Conservation (phyloP, 2,113 vertebrate genomes). For the Aegotheles bennettii region DNA sequence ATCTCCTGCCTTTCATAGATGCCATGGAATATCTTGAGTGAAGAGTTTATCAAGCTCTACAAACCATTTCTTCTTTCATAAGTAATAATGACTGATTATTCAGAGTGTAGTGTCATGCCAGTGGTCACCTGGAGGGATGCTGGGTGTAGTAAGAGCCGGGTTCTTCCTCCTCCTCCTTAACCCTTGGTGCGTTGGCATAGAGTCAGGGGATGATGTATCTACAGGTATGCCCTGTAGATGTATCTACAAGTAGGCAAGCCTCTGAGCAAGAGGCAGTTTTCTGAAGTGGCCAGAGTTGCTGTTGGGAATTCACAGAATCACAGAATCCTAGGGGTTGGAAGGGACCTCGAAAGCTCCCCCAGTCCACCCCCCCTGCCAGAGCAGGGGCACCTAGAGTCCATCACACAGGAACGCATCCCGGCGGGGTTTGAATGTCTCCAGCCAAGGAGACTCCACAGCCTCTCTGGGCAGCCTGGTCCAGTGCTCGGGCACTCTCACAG, state of each 20-base stretch:
- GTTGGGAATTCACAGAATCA: no score
- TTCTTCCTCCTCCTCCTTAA: neutral
- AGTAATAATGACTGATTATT: neutral
- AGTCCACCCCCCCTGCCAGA: no score
- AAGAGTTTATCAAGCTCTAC: neutral
- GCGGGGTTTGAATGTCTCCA: no score
- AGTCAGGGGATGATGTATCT: neutral
- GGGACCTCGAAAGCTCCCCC: no score
- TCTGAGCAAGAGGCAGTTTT: neutral
- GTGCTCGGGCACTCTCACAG: no score
- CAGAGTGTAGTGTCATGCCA: neutral
- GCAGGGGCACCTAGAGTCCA: no score
- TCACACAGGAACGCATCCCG: no score
- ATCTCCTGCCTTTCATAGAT: neutral
- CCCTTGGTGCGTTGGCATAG: neutral
- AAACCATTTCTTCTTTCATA: neutral
- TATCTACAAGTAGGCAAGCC: neutral
- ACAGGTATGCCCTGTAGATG: neutral
- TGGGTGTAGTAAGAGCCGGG: neutral
- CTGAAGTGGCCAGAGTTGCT: neutral
- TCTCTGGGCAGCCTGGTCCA: no score
- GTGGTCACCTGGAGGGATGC: neutral
- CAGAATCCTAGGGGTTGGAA: no score
- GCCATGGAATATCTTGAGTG: neutral
- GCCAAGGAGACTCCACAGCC: no score